phyloP scores from a whole-genome alignment of 2,888 invertebrate species.

The Lottia gigantea region DNA sequence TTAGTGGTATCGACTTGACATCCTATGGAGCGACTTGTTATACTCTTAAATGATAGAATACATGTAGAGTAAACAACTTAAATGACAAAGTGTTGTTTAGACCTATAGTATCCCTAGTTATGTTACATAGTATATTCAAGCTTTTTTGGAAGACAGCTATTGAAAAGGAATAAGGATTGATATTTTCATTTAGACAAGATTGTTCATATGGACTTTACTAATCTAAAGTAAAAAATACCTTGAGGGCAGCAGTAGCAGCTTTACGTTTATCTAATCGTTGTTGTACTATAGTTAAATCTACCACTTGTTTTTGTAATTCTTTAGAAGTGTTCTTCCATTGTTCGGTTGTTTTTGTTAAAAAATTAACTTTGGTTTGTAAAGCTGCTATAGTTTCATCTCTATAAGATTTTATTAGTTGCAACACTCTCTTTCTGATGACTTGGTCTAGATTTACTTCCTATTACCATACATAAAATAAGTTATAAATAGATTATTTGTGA shows the following conservation, averaged over 20 bases:
- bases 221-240: slow-evolving; percentile 32
- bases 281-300: slow-evolving; percentile 50
- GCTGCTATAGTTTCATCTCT: slow-evolving; percentile 34
- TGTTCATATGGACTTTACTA: too few relatives aligned
- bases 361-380: slow-evolving; percentile 41
- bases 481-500: background rate
- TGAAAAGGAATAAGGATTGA: too few relatives aligned
- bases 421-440: slow-evolving; percentile 39
- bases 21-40: slow-evolving; percentile 46
- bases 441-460: slow-evolving; percentile 41
- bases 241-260: slow-evolving; percentile 50
- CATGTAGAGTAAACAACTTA: too few relatives aligned
- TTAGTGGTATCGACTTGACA: slow-evolving; percentile 51
- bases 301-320: slow-evolving; percentile 51
- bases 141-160: too few relatives aligned
- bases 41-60: slow-evolving; percentile 34
- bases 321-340: slow-evolving; percentile 49
- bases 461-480: slow-evolving; percentile 11
- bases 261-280: slow-evolving; percentile 55
- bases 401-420: slow-evolving; percentile 27
- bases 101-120: too few relatives aligned
- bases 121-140: slow-evolving; percentile 1
- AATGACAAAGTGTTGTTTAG: too few relatives aligned
- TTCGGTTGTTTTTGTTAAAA: slow-evolving; percentile 46
- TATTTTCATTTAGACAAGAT: too few relatives aligned